Evolutionary conservation across 2,888 invertebrate species (phyloP), one percentile per base, ranked within the genome.

Genomic region (Brachyopa scutellaris): DNA sequence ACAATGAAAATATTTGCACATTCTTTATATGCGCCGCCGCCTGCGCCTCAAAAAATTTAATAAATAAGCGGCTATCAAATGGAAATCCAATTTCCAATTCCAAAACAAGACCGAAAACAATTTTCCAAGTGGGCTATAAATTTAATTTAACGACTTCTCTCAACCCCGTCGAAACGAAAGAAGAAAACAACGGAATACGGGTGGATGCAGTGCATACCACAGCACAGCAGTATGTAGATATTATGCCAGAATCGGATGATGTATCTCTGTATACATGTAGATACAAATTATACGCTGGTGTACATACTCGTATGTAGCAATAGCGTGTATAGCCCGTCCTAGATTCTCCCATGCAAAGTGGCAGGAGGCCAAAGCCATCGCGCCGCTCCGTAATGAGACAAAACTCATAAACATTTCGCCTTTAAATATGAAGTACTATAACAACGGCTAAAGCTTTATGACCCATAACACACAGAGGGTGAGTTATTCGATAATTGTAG

Each of bases 101-200:
- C 59, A 66, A 59, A 61, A 66, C 77, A 66, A 77, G 59, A 70
- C 82, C 70, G 70, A 67, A 76, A 82, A 77, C 82, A 82, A 82
- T 82, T 82, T 82, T 77, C 77, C 77, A 77, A 77, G 77, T 72
- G 77, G 64, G 70, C 66, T 66, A 82, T 82, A 77, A 77, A 82
- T 82, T 82, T 66, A 53, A 13, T 66, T 77, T 82, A 82, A 82
- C 77, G 82, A 66, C 76, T 77, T 53, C 29, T 36, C 69, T 42
- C 55, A 33, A 26, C 38, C 47, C 38, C 26, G 26, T n/a, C 42
- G 40, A 2, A 49, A n/a, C 8, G 55, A 42, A 7, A 23, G 23
- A 6, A 33, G 17, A 17, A 13, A 9, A 6, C 38, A 33, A 31
- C 5, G n/a, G n/a, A n/a, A n/a, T n/a, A n/a, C n/a, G n/a, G 6